Evolutionary conservation across 2,888 invertebrate genomes (phyloP).

Genomic region (Galerucella pusilla): DNA sequence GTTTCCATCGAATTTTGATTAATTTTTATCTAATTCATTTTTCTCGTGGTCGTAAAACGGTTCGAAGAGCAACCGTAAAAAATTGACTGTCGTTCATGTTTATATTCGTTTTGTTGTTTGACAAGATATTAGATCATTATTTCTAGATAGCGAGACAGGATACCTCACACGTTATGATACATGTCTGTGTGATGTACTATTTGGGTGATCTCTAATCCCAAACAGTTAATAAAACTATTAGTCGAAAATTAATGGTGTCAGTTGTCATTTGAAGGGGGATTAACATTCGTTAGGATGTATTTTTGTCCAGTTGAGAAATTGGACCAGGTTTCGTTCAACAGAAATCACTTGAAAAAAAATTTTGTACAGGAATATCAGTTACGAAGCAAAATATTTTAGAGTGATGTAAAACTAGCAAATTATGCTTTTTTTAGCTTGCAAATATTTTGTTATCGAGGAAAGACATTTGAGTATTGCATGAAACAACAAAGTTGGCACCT

Average conservation of each 20-base stretch:
- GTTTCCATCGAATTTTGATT: conserved; percentile 41
- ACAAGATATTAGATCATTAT: conserved; percentile 39
- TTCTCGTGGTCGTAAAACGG: conserved; percentile 27
- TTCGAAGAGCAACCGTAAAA: conserved; percentile 37
- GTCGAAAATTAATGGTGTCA: not conserved
- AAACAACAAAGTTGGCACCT: no score
- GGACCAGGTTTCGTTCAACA: not conserved
- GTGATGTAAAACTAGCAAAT: no score
- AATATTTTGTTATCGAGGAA: no score
- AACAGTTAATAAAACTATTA: conserved; percentile 10
- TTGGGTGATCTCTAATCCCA: conserved; percentile 30
- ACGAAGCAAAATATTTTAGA: no score
- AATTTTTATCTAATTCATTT: conserved; percentile 41
- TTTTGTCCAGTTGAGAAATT: not conserved
- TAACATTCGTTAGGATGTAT: conserved; percentile 2
- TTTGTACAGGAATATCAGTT: no score
- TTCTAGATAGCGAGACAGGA: conserved; percentile 27
- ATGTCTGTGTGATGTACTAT: conserved; percentile 22
- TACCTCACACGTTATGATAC: conserved; percentile 25
- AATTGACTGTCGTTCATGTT: conserved; percentile 43
- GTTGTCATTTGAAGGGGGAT: conserved; percentile 11
- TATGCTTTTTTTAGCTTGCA: no score
- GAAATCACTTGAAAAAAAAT: no score
- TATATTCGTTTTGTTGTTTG: conserved; percentile 39
- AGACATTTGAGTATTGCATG: no score